phyloP scores from a whole-genome alignment of 2,888 invertebrate genomes.

The Ypsolopha scabrella region DNA sequence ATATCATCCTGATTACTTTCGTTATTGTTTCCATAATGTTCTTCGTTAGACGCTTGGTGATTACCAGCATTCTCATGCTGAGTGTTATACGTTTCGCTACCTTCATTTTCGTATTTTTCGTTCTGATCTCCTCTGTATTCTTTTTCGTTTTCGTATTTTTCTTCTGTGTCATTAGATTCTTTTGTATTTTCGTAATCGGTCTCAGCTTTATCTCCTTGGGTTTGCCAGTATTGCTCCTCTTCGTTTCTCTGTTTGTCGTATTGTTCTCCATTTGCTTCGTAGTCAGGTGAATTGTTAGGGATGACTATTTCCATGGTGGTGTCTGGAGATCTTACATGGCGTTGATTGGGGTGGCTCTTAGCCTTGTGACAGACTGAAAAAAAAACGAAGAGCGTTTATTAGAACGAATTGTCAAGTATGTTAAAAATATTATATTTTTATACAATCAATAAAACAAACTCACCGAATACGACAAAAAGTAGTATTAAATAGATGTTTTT shows the following conservation, averaged over 20 bases:
- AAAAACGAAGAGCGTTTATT: too few relatives aligned
- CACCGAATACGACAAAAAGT: too few relatives aligned
- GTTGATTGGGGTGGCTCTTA: too few relatives aligned
- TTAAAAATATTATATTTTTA: too few relatives aligned
- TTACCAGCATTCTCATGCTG: slow-evolving; percentile 20
- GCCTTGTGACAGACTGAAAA: too few relatives aligned
- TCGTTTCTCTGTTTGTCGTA: slow-evolving; percentile 15
- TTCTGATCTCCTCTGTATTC: slow-evolving; percentile 13
- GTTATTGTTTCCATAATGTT: slow-evolving; percentile 18
- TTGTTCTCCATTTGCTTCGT: slow-evolving; percentile 15
- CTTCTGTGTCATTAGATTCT: slow-evolving; percentile 10
- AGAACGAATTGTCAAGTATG: too few relatives aligned
- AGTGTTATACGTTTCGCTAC: slow-evolving; percentile 19
- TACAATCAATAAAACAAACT: too few relatives aligned
- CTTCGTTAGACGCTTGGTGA: slow-evolving; percentile 18
- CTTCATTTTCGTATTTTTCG: slow-evolving; percentile 20
- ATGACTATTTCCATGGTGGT: slow-evolving; percentile 21
- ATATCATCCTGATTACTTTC: slow-evolving; percentile 8
- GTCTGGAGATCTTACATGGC: slow-evolving; percentile 20
- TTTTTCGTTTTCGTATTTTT: slow-evolving; percentile 12
- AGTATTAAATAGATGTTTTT: too few relatives aligned
- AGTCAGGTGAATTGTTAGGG: slow-evolving; percentile 18
- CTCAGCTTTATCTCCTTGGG: slow-evolving; percentile 16
- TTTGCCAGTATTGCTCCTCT: slow-evolving; percentile 23
- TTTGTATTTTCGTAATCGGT: slow-evolving; percentile 13